Percentiles rank a stretch among this genome's conserved stretches.
phyloP scores from a whole-genome alignment of 2,797 vertebrate genomes.

The Hyperoplus immaculatus region DNA sequence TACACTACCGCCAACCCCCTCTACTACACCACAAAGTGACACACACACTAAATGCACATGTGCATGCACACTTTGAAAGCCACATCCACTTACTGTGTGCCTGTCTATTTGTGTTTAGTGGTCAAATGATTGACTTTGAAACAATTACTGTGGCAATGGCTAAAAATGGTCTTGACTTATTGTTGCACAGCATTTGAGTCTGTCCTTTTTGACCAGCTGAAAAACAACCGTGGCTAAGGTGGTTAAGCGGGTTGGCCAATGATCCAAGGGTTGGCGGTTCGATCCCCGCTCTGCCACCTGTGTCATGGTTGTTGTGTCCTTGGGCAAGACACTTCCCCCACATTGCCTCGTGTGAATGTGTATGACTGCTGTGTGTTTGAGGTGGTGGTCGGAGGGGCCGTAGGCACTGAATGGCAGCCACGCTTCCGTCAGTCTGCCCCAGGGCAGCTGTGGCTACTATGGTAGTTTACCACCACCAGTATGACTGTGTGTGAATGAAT shows the following conservation, averaged over 20 bases:
- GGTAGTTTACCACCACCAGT: too few species aligned
- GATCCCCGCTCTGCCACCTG: too few species aligned
- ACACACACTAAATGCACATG: conserved; percentile 40
- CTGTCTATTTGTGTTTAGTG: conserved; percentile 55
- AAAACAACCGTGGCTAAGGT: background rate
- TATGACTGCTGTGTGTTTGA: too few species aligned
- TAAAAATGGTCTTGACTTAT: conserved; percentile 39
- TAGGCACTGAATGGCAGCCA: conserved; percentile 15
- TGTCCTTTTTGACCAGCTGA: background rate
- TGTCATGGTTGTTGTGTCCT: too few species aligned
- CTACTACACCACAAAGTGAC: conserved; percentile 52
- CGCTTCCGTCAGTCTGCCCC: too few species aligned
- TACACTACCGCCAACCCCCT: conserved; percentile 59
- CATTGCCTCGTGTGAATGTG: too few species aligned
- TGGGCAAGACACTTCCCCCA: too few species aligned
- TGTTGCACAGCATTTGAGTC: conserved; percentile 16
- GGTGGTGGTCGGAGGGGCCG: too few species aligned
- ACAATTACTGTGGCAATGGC: conserved; percentile 46
- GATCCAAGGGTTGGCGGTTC: too few species aligned
- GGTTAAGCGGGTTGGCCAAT: too few species aligned
- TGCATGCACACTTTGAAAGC: conserved; percentile 44
- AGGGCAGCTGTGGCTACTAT: too few species aligned
- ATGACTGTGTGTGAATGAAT: too few species aligned
- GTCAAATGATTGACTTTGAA: conserved; percentile 60
- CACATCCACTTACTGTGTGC: conserved; percentile 52